phyloP scores from a whole-genome alignment of 2,888 invertebrate genomes.

The Heliconius erato region DNA sequence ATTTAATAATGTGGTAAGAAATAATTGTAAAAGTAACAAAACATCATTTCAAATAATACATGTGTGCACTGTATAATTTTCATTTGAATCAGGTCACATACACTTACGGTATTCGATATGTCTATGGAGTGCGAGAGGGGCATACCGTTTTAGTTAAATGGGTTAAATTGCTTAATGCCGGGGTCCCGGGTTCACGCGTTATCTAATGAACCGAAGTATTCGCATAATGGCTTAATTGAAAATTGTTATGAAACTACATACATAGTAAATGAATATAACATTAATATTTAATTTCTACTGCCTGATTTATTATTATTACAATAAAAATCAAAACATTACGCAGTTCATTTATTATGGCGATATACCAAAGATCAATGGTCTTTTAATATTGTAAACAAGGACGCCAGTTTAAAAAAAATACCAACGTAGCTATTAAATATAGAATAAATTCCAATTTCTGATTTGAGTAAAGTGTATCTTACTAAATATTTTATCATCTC shows the following conservation, averaged over 20 bases:
- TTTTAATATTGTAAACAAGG: slow-evolving; percentile 8
- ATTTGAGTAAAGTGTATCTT: background rate
- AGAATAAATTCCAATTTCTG: background rate
- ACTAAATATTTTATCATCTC: background rate
- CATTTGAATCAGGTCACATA: slow-evolving; percentile 55
- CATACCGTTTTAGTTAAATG: slow-evolving; percentile 58
- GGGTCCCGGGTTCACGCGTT: slow-evolving; percentile 73
- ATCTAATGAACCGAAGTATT: slow-evolving; percentile 68
- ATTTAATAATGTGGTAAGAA: background rate
- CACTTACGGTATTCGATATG: slow-evolving; percentile 50
- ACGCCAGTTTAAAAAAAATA: background rate
- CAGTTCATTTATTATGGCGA: background rate
- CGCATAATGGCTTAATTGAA: slow-evolving; percentile 56
- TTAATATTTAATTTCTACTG: background rate
- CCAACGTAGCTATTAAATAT: background rate
- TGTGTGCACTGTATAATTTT: slow-evolving; percentile 32
- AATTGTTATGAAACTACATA: slow-evolving; percentile 42
- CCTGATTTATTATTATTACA: background rate
- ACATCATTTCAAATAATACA: slow-evolving; percentile 1
- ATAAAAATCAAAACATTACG: background rate
- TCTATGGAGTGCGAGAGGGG: slow-evolving; percentile 54
- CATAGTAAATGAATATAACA: slow-evolving; percentile 2
- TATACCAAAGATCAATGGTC: slow-evolving; percentile 1
- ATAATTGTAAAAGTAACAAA: background rate
- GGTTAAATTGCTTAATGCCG: slow-evolving; percentile 78